These are phyloP conservation scores for Morus bassanus DNA, from an alignment of 2,797 vertebrate species.

Conservation along the genomic window DNA sequence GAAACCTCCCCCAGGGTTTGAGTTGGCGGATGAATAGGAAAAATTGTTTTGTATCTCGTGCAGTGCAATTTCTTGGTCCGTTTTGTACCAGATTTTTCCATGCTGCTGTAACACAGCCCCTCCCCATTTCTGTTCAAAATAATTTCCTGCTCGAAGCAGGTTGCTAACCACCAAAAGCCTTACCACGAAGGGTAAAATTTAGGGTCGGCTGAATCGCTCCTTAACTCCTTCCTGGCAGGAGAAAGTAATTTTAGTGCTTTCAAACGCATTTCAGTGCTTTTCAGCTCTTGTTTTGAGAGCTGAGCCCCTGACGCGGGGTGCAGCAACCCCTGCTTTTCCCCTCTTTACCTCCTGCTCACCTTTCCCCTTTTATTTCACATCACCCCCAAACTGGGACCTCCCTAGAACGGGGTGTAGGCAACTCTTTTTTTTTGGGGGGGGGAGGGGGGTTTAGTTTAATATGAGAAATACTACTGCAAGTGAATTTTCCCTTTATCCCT, in stretches of 20 bases:
- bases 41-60: fast-evolving
- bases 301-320: fast-evolving
- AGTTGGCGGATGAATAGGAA: neutral
- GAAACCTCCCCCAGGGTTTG: neutral
- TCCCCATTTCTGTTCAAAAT: neutral
- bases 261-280: neutral
- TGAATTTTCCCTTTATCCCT: neutral
- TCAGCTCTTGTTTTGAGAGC: neutral
- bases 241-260: neutral
- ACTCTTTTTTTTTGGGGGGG: neutral
- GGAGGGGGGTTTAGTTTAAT: neutral
- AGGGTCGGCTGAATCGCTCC: neutral
- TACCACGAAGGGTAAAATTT: neutral
- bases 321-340: neutral
- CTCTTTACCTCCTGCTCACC: neutral
- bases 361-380: neutral
- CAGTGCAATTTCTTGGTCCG: neutral
- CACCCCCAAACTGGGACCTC: fast-evolving
- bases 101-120: neutral
- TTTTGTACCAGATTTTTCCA: neutral
- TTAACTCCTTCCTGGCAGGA: slow-evolving; percentile 4
- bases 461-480: neutral
- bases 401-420: neutral
- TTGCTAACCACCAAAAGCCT: neutral
- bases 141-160: neutral